A percentile compares a stretch with the other conserved stretches of the same genome.
Conservation (phyloP, 2,113 vertebrate genomes). For the Corynorhinus townsendii region DNA sequence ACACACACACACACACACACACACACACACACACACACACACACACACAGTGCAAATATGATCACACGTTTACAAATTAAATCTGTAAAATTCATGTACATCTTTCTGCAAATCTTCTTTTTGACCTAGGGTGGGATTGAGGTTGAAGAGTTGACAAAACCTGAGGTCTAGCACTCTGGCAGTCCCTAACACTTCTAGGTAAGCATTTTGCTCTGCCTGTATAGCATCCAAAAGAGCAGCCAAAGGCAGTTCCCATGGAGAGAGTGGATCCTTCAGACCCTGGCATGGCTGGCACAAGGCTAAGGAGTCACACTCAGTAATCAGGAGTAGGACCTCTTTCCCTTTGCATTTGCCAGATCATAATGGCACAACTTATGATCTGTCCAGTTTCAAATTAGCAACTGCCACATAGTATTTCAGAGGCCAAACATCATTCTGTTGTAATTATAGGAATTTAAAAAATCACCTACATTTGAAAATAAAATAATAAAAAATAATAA, state of each 20-base stretch:
- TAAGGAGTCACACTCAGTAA: not conserved
- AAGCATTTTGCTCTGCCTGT: not conserved
- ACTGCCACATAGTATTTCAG: not conserved
- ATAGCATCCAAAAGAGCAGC: not conserved
- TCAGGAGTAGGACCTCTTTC: not conserved
- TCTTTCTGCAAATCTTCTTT: not conserved
- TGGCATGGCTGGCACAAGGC: not conserved
- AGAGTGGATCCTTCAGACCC: not conserved
- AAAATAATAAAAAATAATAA: not conserved
- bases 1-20: not conserved
- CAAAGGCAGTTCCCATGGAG: not conserved
- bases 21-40: not conserved
- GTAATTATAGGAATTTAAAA: not conserved
- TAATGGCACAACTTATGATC: not conserved
- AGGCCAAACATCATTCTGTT: not conserved
- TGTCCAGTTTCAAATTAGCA: conserved; percentile 14
- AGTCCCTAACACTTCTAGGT: not conserved
- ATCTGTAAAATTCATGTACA: not conserved
- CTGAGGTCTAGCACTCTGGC: not conserved
- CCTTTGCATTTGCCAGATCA: not conserved
- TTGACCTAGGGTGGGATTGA: not conserved
- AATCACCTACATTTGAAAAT: not conserved
- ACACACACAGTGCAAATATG: not conserved
- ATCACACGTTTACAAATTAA: conserved; percentile 15
- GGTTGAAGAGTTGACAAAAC: not conserved